Evolutionary conservation across 2,888 invertebrate genomes (phyloP).

Genomic region (Gandaritis pyraliata): DNA sequence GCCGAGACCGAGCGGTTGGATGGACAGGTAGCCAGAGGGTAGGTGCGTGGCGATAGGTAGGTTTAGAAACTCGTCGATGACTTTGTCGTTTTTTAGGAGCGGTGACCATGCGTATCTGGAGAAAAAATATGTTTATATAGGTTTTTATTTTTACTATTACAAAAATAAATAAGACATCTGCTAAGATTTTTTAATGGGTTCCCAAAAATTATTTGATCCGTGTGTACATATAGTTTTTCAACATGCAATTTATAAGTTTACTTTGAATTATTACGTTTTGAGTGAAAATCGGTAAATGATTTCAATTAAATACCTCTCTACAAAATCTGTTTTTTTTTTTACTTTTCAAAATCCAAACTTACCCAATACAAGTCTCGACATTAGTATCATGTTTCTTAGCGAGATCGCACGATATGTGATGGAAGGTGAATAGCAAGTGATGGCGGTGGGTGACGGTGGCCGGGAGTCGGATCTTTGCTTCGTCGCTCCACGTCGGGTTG

Average conservation of each 20-base stretch:
- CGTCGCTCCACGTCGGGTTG: conserved; percentile 95
- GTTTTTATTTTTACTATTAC: too few species aligned
- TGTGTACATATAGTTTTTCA: too few species aligned
- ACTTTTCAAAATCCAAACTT: conserved; percentile 36
- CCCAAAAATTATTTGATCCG: too few species aligned
- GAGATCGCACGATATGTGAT: conserved; percentile 97
- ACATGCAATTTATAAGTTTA: too few species aligned
- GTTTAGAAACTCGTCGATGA: conserved; percentile 91
- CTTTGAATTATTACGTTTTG: too few species aligned
- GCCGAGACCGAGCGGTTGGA: conserved; percentile 94
- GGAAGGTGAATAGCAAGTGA: conserved; percentile 97
- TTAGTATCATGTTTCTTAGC: conserved; percentile 91
- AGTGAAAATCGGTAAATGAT: too few species aligned
- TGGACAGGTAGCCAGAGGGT: conserved; percentile 94
- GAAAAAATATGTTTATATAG: conserved; percentile 20
- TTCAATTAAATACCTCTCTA: too few species aligned
- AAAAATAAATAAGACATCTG: too few species aligned
- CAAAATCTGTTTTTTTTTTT: too few species aligned
- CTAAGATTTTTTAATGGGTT: too few species aligned
- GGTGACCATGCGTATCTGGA: conserved; percentile 94
- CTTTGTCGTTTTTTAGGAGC: conserved; percentile 91
- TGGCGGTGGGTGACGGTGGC: conserved; percentile 93
- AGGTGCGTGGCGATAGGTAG: conserved; percentile 95
- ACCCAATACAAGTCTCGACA: conserved; percentile 93
- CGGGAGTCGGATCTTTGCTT: conserved; percentile 96